A percentile compares a stretch with the other conserved stretches of the same genome.
phyloP scores from a whole-genome alignment of 2,113 vertebrate genomes.

The Oncorhynchus nerka region DNA sequence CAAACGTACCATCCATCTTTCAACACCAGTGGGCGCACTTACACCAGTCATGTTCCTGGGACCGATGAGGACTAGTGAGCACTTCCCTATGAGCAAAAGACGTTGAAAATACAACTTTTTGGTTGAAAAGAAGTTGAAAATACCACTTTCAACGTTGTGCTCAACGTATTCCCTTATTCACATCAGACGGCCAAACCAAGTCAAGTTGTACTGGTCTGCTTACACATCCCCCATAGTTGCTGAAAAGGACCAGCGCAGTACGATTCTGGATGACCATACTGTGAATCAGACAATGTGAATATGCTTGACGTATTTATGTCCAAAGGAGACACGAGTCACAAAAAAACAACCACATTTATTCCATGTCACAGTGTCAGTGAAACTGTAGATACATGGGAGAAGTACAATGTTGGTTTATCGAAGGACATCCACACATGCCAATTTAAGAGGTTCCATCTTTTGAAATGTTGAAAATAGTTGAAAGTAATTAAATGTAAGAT shows the following conservation, averaged over 20 bases:
- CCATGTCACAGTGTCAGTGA: slow-evolving; percentile 91
- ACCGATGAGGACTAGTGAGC: neutral
- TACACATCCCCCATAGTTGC: too few relatives aligned
- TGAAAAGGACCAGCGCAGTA: too few relatives aligned
- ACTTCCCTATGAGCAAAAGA: too few relatives aligned
- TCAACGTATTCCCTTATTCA: too few relatives aligned
- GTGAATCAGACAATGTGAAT: neutral
- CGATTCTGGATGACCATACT: too few relatives aligned
- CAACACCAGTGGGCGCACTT: slow-evolving; percentile 45
- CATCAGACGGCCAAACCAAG: too few relatives aligned
- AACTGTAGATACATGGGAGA: slow-evolving; percentile 76
- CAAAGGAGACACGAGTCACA: slow-evolving; percentile 22
- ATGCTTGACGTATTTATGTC: neutral
- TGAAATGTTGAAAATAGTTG: slow-evolving; percentile 44
- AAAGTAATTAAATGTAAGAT: neutral
- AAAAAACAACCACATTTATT: slow-evolving; percentile 64
- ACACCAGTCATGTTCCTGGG: neutral
- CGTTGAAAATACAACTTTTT: too few relatives aligned
- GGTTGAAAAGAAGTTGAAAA: too few relatives aligned
- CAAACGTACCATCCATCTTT: neutral
- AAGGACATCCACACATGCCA: slow-evolving; percentile 71
- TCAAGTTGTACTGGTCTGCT: too few relatives aligned
- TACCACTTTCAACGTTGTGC: too few relatives aligned
- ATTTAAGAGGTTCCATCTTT: slow-evolving; percentile 66
- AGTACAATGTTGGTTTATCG: slow-evolving; percentile 62